These are phyloP conservation scores for Trinorchestia longiramus DNA, from an alignment of 1,140 invertebrate genomes.

Conservation along the genomic window DNA sequence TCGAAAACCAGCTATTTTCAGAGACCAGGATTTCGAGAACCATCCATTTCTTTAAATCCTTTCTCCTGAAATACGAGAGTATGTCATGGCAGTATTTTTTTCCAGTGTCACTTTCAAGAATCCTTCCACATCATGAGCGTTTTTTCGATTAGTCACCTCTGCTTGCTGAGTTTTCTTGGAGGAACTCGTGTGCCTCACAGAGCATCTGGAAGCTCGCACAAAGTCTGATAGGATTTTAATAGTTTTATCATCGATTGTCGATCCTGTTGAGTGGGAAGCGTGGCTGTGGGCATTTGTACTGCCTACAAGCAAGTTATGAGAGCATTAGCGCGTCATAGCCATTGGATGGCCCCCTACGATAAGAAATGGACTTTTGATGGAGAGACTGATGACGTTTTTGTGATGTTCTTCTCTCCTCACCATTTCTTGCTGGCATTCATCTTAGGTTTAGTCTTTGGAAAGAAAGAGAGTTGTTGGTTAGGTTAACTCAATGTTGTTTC, in stretches of 20 bases:
- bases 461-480: not conserved
- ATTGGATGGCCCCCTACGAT: not conserved
- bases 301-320: slow-evolving; percentile 27
- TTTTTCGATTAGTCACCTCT: not conserved
- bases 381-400: not conserved
- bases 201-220: not conserved
- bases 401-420: not conserved
- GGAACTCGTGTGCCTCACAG: not conserved
- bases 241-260: slow-evolving; percentile 36
- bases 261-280: not conserved
- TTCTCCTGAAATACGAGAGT: too few species aligned
- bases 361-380: slow-evolving; percentile 11
- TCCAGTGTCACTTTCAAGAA: not conserved
- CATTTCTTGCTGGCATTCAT: not conserved
- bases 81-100: not conserved
- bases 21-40: too few species aligned
- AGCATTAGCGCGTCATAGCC: not conserved
- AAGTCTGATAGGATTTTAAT: slow-evolving; percentile 43
- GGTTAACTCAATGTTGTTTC: too few species aligned
- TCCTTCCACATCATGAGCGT: too few species aligned
- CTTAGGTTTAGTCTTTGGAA: not conserved
- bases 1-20: too few species aligned
- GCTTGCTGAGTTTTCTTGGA: not conserved
- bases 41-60: too few species aligned
- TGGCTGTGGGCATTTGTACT: not conserved